Evolutionary conservation across 2,888 invertebrate genomes (phyloP).

Genomic region (Drosophila anomalata): DNA sequence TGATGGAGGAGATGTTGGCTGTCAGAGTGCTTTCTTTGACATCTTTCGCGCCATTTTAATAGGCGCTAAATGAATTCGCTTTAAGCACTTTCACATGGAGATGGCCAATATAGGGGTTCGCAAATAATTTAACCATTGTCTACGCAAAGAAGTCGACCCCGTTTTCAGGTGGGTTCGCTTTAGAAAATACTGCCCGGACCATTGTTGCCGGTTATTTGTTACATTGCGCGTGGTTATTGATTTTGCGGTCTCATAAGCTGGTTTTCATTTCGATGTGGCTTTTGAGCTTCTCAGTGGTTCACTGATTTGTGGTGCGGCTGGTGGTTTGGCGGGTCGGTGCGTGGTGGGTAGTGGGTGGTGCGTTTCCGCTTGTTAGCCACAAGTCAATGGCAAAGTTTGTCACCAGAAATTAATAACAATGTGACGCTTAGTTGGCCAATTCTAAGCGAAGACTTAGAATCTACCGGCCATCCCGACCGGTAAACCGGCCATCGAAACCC

Average conservation of each 20-base stretch:
- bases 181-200: conserved; percentile 46
- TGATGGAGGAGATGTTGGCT: conserved; percentile 33
- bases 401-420: conserved; percentile 76
- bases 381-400: conserved; percentile 72
- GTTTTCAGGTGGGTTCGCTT: conserved; percentile 32
- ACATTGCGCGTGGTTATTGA: conserved; percentile 68
- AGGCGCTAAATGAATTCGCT: conserved; percentile 54
- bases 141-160: conserved; percentile 53
- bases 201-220: conserved; percentile 45
- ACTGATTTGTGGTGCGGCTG: conserved; percentile 42
- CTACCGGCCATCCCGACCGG: too few species aligned
- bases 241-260: conserved; percentile 69
- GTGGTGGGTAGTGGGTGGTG: conserved; percentile 15
- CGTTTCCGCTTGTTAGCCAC: conserved; percentile 66
- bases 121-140: conserved; percentile 25
- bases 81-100: conserved; percentile 63
- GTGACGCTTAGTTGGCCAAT: conserved; percentile 73
- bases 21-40: conserved; percentile 55
- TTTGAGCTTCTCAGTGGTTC: conserved; percentile 52
- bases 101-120: conserved; percentile 19
- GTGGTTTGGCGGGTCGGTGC: conserved; percentile 31
- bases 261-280: conserved; percentile 70
- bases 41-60: conserved; percentile 31
- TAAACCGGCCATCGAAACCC: conserved; percentile 63
- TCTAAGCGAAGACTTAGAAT: conserved; percentile 63